Evolutionary conservation across 53 echinoderm and acorn worm genomes (phyloP).

Genomic region (Glandiceps talaboti): DNA sequence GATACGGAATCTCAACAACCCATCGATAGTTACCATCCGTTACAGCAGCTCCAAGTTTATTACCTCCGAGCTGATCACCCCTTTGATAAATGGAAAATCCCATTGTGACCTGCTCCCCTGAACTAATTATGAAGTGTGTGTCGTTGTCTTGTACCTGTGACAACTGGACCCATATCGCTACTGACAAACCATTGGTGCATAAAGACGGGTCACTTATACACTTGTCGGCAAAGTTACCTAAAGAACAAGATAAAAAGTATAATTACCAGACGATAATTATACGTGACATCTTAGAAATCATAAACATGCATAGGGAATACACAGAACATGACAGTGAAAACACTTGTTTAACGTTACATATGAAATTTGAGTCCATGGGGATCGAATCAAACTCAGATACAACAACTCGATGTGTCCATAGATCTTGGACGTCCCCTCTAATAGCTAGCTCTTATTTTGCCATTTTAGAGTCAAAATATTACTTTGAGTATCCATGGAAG

Average conservation of each 20-base stretch:
- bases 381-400: no score
- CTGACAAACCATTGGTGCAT: conserved; percentile 54
- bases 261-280: no score
- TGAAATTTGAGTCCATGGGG: no score
- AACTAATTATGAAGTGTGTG: conserved; percentile 61
- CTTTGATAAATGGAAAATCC: conserved; percentile 70
- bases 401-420: no score
- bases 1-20: conserved; percentile 47
- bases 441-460: no score
- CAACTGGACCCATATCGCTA: conserved; percentile 61
- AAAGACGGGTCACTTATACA: conserved; percentile 48
- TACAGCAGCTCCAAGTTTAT: conserved; percentile 72
- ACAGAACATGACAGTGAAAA: no score
- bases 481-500: no score
- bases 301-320: no score
- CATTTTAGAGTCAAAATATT: no score
- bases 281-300: no score
- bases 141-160: conserved; percentile 53
- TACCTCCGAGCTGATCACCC: conserved; percentile 10
- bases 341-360: no score
- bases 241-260: background rate
- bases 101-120: conserved; percentile 60
- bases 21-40: conserved; percentile 61
- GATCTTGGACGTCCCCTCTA: no score
- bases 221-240: conserved; percentile 47